These are phyloP conservation scores for Apostichopus japonicus DNA, from an alignment of 35 echinoderm and acorn worm genomes.

Conservation along the genomic window DNA sequence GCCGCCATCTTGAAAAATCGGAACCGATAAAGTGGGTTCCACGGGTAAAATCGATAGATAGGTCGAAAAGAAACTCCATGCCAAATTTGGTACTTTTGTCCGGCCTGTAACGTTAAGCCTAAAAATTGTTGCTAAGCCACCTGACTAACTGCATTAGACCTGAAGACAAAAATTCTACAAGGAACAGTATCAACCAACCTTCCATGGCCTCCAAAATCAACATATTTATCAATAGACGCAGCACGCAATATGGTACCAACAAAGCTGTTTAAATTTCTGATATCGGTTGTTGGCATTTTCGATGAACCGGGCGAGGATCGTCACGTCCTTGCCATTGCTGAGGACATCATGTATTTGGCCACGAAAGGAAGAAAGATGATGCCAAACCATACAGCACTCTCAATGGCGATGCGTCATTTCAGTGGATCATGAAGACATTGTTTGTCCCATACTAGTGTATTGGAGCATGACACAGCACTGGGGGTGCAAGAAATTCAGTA, in stretches of 20 bases:
- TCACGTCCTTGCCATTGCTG: neutral
- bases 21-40: too few species aligned
- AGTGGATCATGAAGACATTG: constrained; percentile 41
- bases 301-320: constrained; percentile 1
- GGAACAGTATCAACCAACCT: neutral
- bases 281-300: constrained; percentile 31
- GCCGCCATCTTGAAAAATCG: too few species aligned
- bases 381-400: constrained; percentile 53
- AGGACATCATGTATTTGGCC: constrained; percentile 34
- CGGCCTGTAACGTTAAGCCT: too few species aligned
- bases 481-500: neutral
- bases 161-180: too few species aligned
- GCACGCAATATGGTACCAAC: constrained; percentile 13
- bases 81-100: too few species aligned
- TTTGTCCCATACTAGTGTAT: neutral
- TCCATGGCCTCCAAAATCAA: constrained; percentile 14
- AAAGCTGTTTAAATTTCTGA: constrained; percentile 20
- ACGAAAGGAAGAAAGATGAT: constrained; percentile 23
- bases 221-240: constrained; percentile 1
- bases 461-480: constrained; percentile 4
- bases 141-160: too few species aligned
- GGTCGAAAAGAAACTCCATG: too few species aligned
- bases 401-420: constrained; percentile 77
- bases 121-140: too few species aligned
- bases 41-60: too few species aligned